Percentiles rank a stretch among this genome's conserved stretches.
These are phyloP conservation scores for Perca fluviatilis DNA, from an alignment of 2,113 vertebrate species.

Conservation along the genomic window DNA sequence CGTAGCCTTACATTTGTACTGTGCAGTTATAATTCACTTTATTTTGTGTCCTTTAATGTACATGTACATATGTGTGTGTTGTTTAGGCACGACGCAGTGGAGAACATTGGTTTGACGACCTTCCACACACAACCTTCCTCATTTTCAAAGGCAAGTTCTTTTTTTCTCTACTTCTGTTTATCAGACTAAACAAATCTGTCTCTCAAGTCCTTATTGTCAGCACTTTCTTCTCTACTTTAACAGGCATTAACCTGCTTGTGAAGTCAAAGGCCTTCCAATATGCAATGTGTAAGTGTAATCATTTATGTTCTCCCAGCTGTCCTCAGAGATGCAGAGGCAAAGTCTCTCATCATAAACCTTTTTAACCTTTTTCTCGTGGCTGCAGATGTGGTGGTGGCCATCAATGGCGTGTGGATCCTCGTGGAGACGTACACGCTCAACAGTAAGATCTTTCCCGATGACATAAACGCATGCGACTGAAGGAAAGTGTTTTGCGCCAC, in stretches of 20 bases:
- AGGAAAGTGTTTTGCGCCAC: not conserved
- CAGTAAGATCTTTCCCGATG: slow-evolving; percentile 80
- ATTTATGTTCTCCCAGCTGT: not conserved
- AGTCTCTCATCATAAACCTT: not conserved
- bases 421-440: slow-evolving; percentile 93
- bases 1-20: slow-evolving; percentile 14
- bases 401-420: slow-evolving; percentile 98
- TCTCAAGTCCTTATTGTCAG: not conserved
- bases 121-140: slow-evolving; percentile 94
- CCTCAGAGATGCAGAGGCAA: not conserved
- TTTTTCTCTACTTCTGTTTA: not conserved
- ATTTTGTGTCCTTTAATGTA: slow-evolving; percentile 3
- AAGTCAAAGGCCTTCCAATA: slow-evolving; percentile 96
- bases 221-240: slow-evolving; percentile 1
- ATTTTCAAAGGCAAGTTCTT: slow-evolving; percentile 92
- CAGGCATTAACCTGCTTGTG: slow-evolving; percentile 96
- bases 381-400: slow-evolving; percentile 93
- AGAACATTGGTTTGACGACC: slow-evolving; percentile 98
- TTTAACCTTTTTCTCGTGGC: not conserved
- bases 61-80: slow-evolving; percentile 38
- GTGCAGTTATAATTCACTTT: not conserved
- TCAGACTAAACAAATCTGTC: not conserved
- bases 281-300: slow-evolving; percentile 92
- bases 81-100: slow-evolving; percentile 89
- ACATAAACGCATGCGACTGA: not conserved